Evolutionary conservation across 2,888 invertebrate species (phyloP).

Genomic region (Coecobrya sp.): DNA sequence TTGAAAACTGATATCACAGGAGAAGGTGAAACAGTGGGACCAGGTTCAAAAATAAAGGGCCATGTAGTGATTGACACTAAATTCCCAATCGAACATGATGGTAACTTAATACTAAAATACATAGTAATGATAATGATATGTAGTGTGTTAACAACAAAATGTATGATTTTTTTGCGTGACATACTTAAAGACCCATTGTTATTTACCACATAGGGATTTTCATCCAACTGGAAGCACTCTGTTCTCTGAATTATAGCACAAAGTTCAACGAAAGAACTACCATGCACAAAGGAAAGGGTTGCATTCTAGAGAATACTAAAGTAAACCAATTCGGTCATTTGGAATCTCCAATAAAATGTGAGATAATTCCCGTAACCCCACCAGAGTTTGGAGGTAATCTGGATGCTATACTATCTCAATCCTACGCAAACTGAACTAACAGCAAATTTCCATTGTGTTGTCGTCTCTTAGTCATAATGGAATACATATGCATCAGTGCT

Average conservation of each 20-base stretch:
- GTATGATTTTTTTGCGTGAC: neutral
- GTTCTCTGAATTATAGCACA: conserved; percentile 63
- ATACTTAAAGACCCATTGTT: neutral
- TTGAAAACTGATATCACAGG: conserved; percentile 63
- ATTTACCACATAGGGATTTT: conserved; percentile 64
- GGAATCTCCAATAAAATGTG: conserved; percentile 75
- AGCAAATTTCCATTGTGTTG: neutral
- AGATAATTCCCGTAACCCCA: conserved; percentile 74
- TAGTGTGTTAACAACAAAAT: neutral
- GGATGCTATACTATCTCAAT: neutral
- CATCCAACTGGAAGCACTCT: conserved; percentile 73
- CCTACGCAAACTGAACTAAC: neutral
- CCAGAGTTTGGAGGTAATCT: conserved; percentile 78
- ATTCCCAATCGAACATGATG: conserved; percentile 79
- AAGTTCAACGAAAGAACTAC: conserved; percentile 74
- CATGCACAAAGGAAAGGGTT: conserved; percentile 72
- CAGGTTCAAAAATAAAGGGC: conserved; percentile 72
- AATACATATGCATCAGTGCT: too few relatives aligned
- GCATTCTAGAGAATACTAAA: conserved; percentile 75
- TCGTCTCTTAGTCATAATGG: neutral
- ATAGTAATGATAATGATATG: neutral
- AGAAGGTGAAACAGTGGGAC: conserved; percentile 71
- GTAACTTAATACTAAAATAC: conserved; percentile 64
- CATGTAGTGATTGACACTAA: conserved; percentile 74
- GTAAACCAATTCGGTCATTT: conserved; percentile 76